Evolutionary conservation across 2,113 vertebrate species (phyloP).

Genomic region (Ictidomys tridecemlineatus): DNA sequence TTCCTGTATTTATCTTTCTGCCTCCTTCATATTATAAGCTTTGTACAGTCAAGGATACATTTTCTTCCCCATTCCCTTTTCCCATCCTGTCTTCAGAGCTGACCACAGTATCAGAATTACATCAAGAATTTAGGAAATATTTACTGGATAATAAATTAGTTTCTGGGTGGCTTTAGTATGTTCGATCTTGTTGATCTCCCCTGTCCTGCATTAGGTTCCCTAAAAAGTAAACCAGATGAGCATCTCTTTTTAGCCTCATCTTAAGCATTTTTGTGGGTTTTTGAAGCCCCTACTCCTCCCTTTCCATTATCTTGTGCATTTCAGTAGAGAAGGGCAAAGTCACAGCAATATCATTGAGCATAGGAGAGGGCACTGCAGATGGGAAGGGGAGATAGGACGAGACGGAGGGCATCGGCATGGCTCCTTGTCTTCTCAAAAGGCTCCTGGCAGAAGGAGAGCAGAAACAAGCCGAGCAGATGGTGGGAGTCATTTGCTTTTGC

Average conservation of each 20-base stretch:
- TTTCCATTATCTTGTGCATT: not conserved
- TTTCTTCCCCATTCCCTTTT: not conserved
- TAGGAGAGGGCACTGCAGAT: conserved; percentile 54
- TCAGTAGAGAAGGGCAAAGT: conserved; percentile 58
- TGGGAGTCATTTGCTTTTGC: conserved; percentile 65
- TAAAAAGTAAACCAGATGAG: not conserved
- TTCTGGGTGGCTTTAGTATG: not conserved
- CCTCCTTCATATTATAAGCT: not conserved
- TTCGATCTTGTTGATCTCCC: not conserved
- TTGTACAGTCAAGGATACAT: not conserved
- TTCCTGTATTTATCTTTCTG: not conserved
- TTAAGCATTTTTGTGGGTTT: not conserved
- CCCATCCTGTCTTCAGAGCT: not conserved
- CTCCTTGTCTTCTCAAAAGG: conserved; percentile 77
- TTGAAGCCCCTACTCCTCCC: not conserved
- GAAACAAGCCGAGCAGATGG: conserved; percentile 76
- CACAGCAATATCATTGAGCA: conserved; percentile 64
- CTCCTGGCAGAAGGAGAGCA: conserved; percentile 70
- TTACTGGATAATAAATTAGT: not conserved
- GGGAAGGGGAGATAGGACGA: conserved; percentile 44
- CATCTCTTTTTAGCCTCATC: not conserved
- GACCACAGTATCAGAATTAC: not conserved
- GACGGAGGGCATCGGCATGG: conserved; percentile 64
- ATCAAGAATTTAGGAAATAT: not conserved
- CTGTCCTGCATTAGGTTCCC: not conserved